Conservation (phyloP, 2,888 invertebrate genomes). For the Dasysyrphus tricinctus region DNA sequence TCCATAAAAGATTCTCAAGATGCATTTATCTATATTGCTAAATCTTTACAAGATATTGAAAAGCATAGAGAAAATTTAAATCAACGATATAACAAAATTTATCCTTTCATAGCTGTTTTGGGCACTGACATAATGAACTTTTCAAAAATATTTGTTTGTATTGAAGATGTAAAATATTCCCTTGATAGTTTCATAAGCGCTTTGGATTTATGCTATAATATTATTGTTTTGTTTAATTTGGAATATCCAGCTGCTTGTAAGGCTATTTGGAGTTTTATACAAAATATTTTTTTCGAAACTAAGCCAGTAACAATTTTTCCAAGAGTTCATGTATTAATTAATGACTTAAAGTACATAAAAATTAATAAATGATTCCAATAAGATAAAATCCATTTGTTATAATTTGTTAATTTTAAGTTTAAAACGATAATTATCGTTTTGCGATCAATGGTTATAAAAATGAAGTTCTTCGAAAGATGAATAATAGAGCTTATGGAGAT, state of each 20-base stretch:
- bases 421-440: too few relatives aligned
- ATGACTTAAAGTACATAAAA: neutral
- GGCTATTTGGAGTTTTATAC: constrained; percentile 19
- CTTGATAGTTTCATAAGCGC: constrained; percentile 11
- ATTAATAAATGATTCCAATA: neutral
- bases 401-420: too few relatives aligned
- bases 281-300: constrained; percentile 13
- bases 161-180: neutral
- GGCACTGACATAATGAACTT: constrained; percentile 10
- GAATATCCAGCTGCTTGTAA: constrained; percentile 8
- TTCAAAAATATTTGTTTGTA: constrained; percentile 9
- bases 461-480: too few relatives aligned
- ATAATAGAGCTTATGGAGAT: too few relatives aligned
- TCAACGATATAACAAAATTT: neutral
- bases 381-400: neutral
- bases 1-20: constrained; percentile 15
- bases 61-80: neutral
- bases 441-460: too few relatives aligned
- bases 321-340: constrained; percentile 9
- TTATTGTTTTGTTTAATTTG: constrained; percentile 2
- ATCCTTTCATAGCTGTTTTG: constrained; percentile 29
- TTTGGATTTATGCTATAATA: constrained; percentile 19
- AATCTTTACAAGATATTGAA: constrained; percentile 1
- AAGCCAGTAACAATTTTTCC: neutral
- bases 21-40: constrained; percentile 4